phyloP scores from a whole-genome alignment of 92 coral and sea anemone genomes.

The Isaurus tuberculatus region DNA sequence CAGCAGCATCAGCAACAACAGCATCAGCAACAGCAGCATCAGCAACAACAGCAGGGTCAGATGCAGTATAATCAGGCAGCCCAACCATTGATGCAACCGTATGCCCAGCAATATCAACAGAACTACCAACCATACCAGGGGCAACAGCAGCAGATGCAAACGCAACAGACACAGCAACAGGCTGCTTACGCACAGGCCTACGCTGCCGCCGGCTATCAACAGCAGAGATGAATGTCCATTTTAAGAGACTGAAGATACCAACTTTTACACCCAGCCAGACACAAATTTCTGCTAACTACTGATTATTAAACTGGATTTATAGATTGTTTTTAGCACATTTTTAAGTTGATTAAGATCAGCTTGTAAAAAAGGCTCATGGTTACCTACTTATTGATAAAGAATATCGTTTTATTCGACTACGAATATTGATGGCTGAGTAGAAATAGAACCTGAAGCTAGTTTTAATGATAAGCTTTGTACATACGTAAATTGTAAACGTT shows the following conservation, averaged over 20 bases:
- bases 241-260: not conserved
- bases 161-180: slow-evolving; percentile 63
- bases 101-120: slow-evolving; percentile 61
- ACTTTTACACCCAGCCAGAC: not conserved
- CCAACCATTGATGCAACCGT: slow-evolving; percentile 54
- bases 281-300: not conserved
- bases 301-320: no score
- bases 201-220: slow-evolving; percentile 29
- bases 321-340: not conserved
- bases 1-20: slow-evolving; percentile 26
- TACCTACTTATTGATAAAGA: not conserved
- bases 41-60: slow-evolving; percentile 43
- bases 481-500: not conserved
- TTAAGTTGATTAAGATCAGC: not conserved
- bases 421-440: not conserved
- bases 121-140: slow-evolving; percentile 53
- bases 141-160: slow-evolving; percentile 51
- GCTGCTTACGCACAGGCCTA: slow-evolving; percentile 47
- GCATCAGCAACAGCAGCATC: slow-evolving; percentile 26
- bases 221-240: slow-evolving; percentile 25
- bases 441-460: not conserved
- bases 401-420: not conserved
- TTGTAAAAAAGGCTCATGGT: not conserved
- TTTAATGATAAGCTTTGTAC: slow-evolving; percentile 23
- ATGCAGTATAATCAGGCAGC: slow-evolving; percentile 34